Base-by-base conservation (phyloP, 1,140 invertebrate genomes). In the Chrysoperla carnea region DNA sequence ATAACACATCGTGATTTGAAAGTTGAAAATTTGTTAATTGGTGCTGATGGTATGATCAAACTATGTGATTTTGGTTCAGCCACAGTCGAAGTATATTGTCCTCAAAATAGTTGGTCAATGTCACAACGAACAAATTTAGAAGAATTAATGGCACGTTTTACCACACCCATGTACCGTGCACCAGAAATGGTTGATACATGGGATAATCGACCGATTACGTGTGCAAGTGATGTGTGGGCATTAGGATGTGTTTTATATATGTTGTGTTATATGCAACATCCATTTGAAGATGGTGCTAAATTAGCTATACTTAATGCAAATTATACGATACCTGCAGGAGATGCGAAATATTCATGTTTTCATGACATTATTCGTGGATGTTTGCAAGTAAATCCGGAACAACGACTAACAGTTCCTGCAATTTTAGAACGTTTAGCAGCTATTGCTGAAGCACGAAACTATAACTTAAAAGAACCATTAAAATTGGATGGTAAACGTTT, bases 31-130 rank as follows among this genome's bases (percentile, higher is more conserved):
- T 72, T 79, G 48, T 53, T 72, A 8, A 70, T 96, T 27, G 79
- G 81, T 48, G 60, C 63, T 45, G 73, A 84, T 54, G 88, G 90
- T 47, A 72, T 75, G 48, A 77, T 99, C 31, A 99, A 99, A 64
- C 63, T 99, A 38, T 99, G 96, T 69, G 96, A 99, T 68, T 99
- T 99, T 76, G 96, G 96, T 1, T 97, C 92, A 53, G 81, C 91
- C 1, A 95, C 90, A 23, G 83, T 76, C 13, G 79, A 90, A 55
- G 69, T 81, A 29, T 84, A 81, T 60, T 56, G 74, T 40, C 90
- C 92, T 14, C 84, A 94, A 58, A 69, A 80, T 15, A 77, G 80
- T 31, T 99, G 95, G 95, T 84, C 80, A 54, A 85, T 86, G 38
- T 82, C 88, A 53, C 84, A 94, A 66, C 73, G 94, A 51, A 83